phyloP scores from a whole-genome alignment of 1,140 invertebrate species.

The Proales similis region DNA sequence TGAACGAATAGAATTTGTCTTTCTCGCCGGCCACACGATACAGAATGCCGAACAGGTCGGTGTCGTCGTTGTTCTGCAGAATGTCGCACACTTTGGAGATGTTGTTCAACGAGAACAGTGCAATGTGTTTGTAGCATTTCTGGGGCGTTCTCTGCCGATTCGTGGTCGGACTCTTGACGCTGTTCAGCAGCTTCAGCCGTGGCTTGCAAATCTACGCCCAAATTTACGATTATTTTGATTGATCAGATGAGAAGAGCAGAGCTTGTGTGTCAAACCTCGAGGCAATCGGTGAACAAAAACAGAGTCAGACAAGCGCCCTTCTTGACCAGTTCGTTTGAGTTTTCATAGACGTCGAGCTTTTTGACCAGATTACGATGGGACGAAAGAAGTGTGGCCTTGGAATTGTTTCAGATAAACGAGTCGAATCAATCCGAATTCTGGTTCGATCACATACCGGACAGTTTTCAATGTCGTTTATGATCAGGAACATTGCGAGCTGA shows the following conservation, averaged over 20 bases:
- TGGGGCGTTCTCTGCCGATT: conserved; percentile 30
- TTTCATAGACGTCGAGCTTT: conserved; percentile 77
- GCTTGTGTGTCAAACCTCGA: conserved; percentile 62
- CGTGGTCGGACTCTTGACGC: conserved; percentile 18
- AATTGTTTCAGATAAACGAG: conserved; percentile 37
- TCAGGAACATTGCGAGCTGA: conserved; percentile 88
- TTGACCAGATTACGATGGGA: conserved; percentile 79
- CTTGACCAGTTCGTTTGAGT: conserved; percentile 74
- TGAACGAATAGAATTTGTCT: conserved; percentile 33
- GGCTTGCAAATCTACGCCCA: conserved; percentile 37
- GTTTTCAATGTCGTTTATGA: conserved; percentile 93
- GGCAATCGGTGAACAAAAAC: conserved; percentile 83
- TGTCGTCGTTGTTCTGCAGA: conserved; percentile 67
- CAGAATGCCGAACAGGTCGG: conserved; percentile 35
- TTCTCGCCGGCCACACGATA: conserved; percentile 7
- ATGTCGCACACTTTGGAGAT: conserved; percentile 85
- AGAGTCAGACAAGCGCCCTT: conserved; percentile 77
- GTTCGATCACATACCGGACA: conserved; percentile 63
- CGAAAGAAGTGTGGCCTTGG: conserved; percentile 73
- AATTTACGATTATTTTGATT: conserved; percentile 2
- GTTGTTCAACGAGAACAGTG: conserved; percentile 72
- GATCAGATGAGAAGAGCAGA: background rate
- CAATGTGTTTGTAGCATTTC: conserved; percentile 82
- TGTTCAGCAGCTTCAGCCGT: conserved; percentile 21
- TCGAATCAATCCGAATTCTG: conserved; percentile 39